A percentile compares a stretch with the other conserved stretches of the same genome.
These are phyloP conservation scores for Orthonychiurus folsomi DNA, from an alignment of 2,888 invertebrate species.

Conservation along the genomic window DNA sequence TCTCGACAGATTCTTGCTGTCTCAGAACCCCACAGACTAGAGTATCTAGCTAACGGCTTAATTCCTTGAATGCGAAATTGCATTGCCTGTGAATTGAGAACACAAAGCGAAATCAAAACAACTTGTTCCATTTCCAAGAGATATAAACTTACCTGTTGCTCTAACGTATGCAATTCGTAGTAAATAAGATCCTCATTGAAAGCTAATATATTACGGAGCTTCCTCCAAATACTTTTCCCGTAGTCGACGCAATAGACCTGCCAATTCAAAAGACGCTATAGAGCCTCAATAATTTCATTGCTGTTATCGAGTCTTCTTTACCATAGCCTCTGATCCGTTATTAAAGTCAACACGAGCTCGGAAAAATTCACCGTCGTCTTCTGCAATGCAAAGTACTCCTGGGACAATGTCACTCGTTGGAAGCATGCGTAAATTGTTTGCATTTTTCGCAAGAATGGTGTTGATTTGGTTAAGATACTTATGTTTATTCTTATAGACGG, in stretches of 20 bases:
- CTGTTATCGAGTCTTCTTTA: neutral
- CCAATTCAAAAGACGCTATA: neutral
- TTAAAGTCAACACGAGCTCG: slow-evolving; percentile 29
- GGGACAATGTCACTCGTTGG: slow-evolving; percentile 12
- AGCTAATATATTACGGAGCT: slow-evolving; percentile 17
- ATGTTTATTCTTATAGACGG: neutral
- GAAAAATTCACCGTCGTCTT: slow-evolving; percentile 5
- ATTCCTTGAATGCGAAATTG: slow-evolving; percentile 25
- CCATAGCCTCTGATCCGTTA: neutral
- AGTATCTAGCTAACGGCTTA: slow-evolving; percentile 21
- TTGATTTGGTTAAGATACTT: neutral
- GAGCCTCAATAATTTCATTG: neutral
- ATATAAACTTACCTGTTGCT: slow-evolving; percentile 2
- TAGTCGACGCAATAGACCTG: slow-evolving; percentile 71
- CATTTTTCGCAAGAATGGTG: neutral
- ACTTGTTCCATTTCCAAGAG: neutral
- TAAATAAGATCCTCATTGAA: neutral
- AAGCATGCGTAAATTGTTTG: neutral
- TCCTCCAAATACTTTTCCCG: slow-evolving; percentile 51
- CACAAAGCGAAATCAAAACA: neutral
- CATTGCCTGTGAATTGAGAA: slow-evolving; percentile 24
- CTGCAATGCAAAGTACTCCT: slow-evolving; percentile 23
- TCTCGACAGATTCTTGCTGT: slow-evolving; percentile 32
- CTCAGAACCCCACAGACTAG: slow-evolving; percentile 21
- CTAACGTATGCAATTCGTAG: neutral